phyloP scores from a whole-genome alignment of 2,888 invertebrate genomes.

The Megamerina dolium region DNA sequence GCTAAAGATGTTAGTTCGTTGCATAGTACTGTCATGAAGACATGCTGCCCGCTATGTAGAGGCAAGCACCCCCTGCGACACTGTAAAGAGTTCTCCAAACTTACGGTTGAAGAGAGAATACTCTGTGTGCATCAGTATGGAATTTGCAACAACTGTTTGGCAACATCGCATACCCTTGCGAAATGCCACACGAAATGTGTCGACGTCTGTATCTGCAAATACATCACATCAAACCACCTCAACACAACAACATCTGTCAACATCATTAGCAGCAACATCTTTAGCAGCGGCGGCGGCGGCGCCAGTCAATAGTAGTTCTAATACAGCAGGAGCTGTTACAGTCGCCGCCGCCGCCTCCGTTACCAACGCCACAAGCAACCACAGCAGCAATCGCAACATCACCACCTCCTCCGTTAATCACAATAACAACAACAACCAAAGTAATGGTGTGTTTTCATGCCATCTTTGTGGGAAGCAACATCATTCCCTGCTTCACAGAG shows the following conservation, averaged over 20 bases:
- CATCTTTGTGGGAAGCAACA: no score
- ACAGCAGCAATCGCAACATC: slow-evolving; percentile 24
- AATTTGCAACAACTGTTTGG: no score
- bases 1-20: no score
- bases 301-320: slow-evolving; percentile 16
- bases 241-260: slow-evolving; percentile 23
- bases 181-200: slow-evolving; percentile 22
- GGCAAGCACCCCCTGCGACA: no score
- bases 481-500: no score
- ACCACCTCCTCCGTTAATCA: slow-evolving; percentile 21
- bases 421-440: slow-evolving; percentile 22
- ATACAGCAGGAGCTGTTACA: slow-evolving; percentile 12
- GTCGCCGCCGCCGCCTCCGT: slow-evolving; percentile 21
- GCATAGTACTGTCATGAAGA: no score
- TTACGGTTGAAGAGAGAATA: no score
- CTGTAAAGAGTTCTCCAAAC: no score
- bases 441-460: no score
- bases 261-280: slow-evolving; percentile 13
- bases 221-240: slow-evolving; percentile 24
- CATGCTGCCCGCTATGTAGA: no score
- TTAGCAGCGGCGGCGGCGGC: slow-evolving; percentile 24
- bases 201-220: slow-evolving; percentile 16
- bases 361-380: slow-evolving; percentile 19
- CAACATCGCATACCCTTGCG: no score
- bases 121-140: no score